These are phyloP conservation scores for Phoeniculus purpureus DNA, from an alignment of 2,797 vertebrate species.

Conservation along the genomic window DNA sequence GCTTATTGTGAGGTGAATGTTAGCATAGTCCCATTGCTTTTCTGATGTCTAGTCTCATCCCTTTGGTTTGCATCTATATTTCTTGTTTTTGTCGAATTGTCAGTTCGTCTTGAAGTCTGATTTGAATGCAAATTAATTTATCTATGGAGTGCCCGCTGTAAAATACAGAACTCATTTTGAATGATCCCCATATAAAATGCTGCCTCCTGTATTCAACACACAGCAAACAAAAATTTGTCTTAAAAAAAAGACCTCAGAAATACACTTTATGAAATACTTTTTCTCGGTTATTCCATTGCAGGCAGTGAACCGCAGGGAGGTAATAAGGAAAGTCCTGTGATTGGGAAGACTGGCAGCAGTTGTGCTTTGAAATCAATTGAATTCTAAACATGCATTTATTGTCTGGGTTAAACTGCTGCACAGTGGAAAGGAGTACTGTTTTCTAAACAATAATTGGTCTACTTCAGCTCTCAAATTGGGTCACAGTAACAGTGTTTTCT, in stretches of 20 bases:
- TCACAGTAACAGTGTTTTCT: not conserved
- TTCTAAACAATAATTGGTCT: conserved; percentile 14
- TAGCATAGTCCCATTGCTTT: not conserved
- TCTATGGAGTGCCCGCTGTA: not conserved
- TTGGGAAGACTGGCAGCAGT: not conserved
- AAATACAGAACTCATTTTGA: not conserved
- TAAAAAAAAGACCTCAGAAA: conserved; percentile 7
- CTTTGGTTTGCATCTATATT: not conserved
- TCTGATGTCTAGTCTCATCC: not conserved
- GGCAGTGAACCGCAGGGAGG: not conserved
- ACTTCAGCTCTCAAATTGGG: conserved; percentile 23
- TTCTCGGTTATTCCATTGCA: not conserved
- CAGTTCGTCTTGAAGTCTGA: not conserved
- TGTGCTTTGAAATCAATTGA: not conserved
- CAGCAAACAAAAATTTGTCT: not conserved
- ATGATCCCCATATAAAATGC: not conserved
- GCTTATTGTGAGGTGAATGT: not conserved
- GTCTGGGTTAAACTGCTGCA: conserved; percentile 18
- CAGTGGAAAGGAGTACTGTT: conserved; percentile 12
- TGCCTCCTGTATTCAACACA: not conserved
- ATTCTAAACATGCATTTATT: conserved; percentile 42
- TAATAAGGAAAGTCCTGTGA: not conserved
- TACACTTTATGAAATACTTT: not conserved
- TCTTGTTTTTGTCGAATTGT: not conserved
- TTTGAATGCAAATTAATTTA: not conserved